phyloP scores from a whole-genome alignment of 2,797 vertebrate genomes.

The Crotalus adamanteus region DNA sequence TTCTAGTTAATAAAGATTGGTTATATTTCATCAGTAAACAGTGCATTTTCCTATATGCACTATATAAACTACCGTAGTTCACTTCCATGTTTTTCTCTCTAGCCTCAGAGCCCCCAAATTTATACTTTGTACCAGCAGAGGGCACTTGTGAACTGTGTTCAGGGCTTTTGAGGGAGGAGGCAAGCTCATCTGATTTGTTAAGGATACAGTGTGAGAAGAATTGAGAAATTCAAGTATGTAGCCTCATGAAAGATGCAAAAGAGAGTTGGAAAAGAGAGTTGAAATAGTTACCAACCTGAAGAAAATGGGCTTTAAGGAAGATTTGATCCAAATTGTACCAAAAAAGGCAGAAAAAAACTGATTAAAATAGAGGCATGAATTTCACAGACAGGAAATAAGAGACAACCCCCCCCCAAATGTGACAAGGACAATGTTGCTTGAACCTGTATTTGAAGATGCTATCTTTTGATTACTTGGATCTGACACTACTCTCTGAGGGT shows the following conservation, averaged over 20 bases:
- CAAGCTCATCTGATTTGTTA: neutral
- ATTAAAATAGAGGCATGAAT: neutral
- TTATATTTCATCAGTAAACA: neutral
- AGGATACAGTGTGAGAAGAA: neutral
- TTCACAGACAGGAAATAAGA: neutral
- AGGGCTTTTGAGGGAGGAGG: neutral
- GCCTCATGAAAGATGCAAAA: neutral
- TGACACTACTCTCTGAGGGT: neutral
- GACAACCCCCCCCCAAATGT: neutral
- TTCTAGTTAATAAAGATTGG: neutral
- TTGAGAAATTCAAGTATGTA: neutral
- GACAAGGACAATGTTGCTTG: neutral
- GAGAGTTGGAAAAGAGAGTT: neutral
- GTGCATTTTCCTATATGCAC: neutral
- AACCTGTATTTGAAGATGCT: neutral
- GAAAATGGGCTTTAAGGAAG: neutral
- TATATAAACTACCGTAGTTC: too few species aligned
- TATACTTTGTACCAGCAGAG: constrained; percentile 1
- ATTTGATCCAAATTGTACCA: neutral
- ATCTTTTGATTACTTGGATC: neutral
- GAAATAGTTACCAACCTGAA: neutral
- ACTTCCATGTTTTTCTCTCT: neutral
- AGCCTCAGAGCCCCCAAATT: neutral
- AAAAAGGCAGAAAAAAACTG: neutral
- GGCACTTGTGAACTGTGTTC: neutral